Evolutionary conservation across 2,797 vertebrate species (phyloP).

Genomic region (Eutrigla gurnardus): DNA sequence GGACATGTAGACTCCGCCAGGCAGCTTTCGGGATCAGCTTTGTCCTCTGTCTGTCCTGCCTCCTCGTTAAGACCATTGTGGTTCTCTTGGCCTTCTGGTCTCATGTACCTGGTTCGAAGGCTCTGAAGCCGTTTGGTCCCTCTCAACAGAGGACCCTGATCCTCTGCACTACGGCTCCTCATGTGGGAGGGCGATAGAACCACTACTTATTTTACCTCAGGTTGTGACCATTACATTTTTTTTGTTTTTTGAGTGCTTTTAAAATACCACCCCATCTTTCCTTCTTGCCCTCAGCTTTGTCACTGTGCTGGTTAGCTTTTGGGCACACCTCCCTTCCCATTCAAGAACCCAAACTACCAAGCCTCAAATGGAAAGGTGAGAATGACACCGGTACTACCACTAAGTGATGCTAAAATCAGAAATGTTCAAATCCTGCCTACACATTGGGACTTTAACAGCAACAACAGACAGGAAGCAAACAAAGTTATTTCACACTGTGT

Average conservation of each 20-base stretch:
- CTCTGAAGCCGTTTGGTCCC: slow-evolving; percentile 76
- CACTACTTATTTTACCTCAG: not conserved
- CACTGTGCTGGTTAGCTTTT: slow-evolving; percentile 79
- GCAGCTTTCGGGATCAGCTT: slow-evolving; percentile 82
- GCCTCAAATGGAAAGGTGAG: slow-evolving; percentile 76
- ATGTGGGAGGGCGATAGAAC: slow-evolving; percentile 52
- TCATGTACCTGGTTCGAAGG: slow-evolving; percentile 59
- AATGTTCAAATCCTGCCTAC: not conserved
- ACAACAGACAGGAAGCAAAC: not conserved
- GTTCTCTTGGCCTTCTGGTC: slow-evolving; percentile 81
- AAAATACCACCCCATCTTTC: not conserved
- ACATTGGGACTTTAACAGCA: not conserved
- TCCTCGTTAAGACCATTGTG: slow-evolving; percentile 83
- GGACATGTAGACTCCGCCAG: slow-evolving; percentile 79
- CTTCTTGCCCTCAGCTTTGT: slow-evolving; percentile 63
- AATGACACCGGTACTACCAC: not conserved
- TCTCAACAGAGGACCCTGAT: slow-evolving; percentile 78
- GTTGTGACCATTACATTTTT: not conserved
- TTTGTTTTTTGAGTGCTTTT: not conserved
- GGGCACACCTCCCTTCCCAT: slow-evolving; percentile 76
- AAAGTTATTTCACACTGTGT: not conserved
- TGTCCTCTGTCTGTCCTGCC: slow-evolving; percentile 84
- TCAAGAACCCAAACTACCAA: slow-evolving; percentile 79
- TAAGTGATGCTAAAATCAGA: not conserved
- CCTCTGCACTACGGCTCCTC: slow-evolving; percentile 76